Base-by-base conservation (phyloP, 1,140 invertebrate genomes). In the Mamestra configurata region DNA sequence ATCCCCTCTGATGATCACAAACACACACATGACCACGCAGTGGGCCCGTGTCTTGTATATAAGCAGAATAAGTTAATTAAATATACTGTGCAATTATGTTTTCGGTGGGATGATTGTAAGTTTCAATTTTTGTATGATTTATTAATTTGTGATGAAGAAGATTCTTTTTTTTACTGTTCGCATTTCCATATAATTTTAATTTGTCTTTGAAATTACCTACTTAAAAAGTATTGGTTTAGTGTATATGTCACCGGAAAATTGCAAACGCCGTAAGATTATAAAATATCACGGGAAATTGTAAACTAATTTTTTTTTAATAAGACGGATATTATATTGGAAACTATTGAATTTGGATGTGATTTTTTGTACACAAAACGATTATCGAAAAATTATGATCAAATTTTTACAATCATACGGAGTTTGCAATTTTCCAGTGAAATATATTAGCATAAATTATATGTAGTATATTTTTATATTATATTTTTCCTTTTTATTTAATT, bases 1-100 rank as follows among this genome's bases (percentile, higher is more conserved):
- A 97, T 53, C 96, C 96, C 8, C 97, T 97, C 96, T 98, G 97
- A 97, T 91, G 79, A 51, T 53, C 40, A 53, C 49, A 55, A 24
- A 53, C 35, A 43, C 15, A 49, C 37, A 27, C 37, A 64, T 66
- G 43, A n/a, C 59, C 75, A 77, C 73, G 18, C 40, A 68, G 75
- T 77, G 75, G 75, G 1, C 27, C 31, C 59, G 27, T 77, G 43
- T 77, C 13, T 53, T 66, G 46, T 77, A 77, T 66, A 76, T 76
- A 76, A 76, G 72, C 20, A 61, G 37, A 77, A 76, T 61, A 76
- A 76, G 55, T 64, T 76, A 76, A 61, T 46, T 51, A 64, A 76
- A 76, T 64, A 22, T 77, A 77, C 43, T 68, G 75, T 77, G 61
- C 75, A 77, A 77, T 77, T 64, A 77, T 77, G 57, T 49, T 77